These are phyloP conservation scores for Naja naja DNA, from an alignment of 2,113 vertebrate species.

Conservation along the genomic window DNA sequence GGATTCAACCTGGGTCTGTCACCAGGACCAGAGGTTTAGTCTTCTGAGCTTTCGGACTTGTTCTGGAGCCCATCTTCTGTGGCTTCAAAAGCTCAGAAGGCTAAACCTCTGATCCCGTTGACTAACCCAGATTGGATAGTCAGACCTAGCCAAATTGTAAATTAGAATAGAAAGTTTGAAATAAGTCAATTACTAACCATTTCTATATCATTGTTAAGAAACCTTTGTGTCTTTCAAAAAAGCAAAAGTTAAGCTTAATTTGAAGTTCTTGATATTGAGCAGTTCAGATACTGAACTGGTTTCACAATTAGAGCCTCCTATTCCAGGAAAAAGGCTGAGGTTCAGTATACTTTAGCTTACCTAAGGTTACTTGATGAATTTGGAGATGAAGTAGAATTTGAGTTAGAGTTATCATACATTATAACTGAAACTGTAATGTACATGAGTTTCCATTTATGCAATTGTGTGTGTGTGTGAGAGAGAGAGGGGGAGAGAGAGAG, in stretches of 20 bases:
- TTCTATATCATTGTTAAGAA: background rate
- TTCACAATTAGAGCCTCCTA: background rate
- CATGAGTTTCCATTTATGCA: background rate
- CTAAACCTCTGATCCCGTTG: background rate
- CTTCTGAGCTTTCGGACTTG: background rate
- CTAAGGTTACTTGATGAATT: background rate
- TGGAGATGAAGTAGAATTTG: background rate
- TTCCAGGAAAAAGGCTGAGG: background rate
- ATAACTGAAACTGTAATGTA: background rate
- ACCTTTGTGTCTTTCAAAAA: background rate
- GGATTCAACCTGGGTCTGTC: background rate
- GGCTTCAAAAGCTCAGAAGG: background rate
- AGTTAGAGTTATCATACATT: background rate
- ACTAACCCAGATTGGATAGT: background rate
- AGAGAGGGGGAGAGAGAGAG: fast-evolving
- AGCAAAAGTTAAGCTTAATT: background rate
- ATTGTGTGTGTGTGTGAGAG: background rate
- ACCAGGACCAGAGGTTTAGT: background rate
- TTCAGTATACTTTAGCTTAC: background rate
- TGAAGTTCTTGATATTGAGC: background rate
- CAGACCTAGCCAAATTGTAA: background rate
- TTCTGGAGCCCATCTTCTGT: background rate
- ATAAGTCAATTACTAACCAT: background rate
- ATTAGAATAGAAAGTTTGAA: background rate
- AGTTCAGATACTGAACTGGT: background rate